These are phyloP conservation scores for Pampus argenteus DNA, from an alignment of 2,797 vertebrate species.

Conservation along the genomic window DNA sequence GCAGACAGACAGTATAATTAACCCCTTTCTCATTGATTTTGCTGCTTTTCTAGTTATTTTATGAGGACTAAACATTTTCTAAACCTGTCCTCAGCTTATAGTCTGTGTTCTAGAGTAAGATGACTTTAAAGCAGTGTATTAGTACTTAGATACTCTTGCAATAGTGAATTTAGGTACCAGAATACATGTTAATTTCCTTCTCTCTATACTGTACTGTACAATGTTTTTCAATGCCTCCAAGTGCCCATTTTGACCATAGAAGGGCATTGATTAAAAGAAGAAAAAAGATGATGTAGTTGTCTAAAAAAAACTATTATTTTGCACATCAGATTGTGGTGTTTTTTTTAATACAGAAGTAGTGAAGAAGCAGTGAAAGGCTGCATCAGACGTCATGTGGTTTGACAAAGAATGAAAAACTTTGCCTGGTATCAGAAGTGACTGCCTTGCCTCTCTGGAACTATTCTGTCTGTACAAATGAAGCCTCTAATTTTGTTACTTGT, in stretches of 20 bases:
- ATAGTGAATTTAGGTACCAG: conserved; percentile 82
- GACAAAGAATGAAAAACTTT: conserved; percentile 40
- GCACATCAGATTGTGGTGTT: conserved; percentile 73
- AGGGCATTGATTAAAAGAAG: conserved; percentile 65
- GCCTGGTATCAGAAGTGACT: conserved; percentile 62
- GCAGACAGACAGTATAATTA: conserved; percentile 38
- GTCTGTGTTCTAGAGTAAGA: conserved; percentile 77
- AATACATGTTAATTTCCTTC: conserved; percentile 64
- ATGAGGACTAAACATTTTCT: conserved; percentile 59
- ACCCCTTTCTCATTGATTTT: conserved; percentile 56
- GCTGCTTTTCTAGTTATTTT: conserved; percentile 73
- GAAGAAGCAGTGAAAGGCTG: conserved; percentile 44
- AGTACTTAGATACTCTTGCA: conserved; percentile 77
- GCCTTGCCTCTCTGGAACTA: conserved; percentile 60
- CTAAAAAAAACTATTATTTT: conserved; percentile 74
- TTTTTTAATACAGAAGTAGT: conserved; percentile 54
- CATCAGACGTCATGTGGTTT: conserved; percentile 55
- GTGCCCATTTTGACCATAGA: conserved; percentile 76
- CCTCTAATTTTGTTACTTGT: conserved; percentile 42
- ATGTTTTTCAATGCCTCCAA: conserved; percentile 79
- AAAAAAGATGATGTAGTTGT: conserved; percentile 54
- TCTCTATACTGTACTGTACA: conserved; percentile 68
- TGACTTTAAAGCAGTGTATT: conserved; percentile 66
- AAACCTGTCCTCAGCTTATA: conserved; percentile 66
- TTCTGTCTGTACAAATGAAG: conserved; percentile 62